Evolutionary conservation across 2,797 vertebrate genomes (phyloP).

Genomic region (Dermochelys coriacea): DNA sequence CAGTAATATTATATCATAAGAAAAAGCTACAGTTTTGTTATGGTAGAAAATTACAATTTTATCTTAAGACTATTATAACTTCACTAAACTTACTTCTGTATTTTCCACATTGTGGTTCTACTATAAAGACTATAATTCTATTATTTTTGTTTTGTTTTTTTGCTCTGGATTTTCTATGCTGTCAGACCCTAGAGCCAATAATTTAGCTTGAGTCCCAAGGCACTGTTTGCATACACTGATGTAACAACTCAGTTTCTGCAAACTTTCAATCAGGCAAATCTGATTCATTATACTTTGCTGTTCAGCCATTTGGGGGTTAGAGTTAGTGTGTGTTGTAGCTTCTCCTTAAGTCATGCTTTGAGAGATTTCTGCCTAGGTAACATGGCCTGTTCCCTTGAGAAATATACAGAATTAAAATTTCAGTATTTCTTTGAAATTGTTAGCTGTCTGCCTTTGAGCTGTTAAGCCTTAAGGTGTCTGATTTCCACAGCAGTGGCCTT

Average conservation of each 20-base stretch:
- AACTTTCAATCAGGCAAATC: accelerated
- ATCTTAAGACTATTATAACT: not conserved
- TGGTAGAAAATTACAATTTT: not conserved
- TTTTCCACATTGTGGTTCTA: not conserved
- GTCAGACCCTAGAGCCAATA: not conserved
- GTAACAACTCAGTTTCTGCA: not conserved
- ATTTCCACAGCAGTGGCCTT: not conserved
- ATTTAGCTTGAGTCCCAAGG: not conserved
- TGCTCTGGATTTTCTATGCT: not conserved
- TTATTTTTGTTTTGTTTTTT: not conserved
- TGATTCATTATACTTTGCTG: not conserved
- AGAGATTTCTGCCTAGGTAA: not conserved
- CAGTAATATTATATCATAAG: accelerated
- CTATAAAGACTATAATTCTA: not conserved
- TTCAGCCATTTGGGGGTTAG: not conserved
- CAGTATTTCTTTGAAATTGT: not conserved
- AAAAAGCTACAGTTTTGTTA: not conserved
- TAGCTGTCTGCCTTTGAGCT: not conserved
- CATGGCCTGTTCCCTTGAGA: not conserved
- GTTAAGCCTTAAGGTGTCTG: not conserved
- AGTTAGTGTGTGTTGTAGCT: not conserved
- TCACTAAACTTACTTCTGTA: not conserved
- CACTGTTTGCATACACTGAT: not conserved
- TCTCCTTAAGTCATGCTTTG: not conserved
- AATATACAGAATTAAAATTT: not conserved